Percentiles rank a stretch among this genome's conserved stretches.
Evolutionary conservation across 2,888 invertebrate genomes (phyloP).

Genomic region (Sesia bembeciformis): DNA sequence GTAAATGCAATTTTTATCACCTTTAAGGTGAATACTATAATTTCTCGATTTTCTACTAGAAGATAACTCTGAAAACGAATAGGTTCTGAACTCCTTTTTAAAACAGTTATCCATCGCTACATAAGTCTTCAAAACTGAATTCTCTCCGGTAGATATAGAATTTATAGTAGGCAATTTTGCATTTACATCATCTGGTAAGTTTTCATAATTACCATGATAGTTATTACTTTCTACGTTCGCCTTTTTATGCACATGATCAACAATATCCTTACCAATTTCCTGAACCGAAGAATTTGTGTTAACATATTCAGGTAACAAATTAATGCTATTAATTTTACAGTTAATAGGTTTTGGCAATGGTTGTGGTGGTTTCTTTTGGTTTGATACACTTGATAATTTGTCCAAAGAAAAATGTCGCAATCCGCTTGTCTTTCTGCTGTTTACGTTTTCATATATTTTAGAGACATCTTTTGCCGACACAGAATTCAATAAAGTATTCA

Average conservation of each 20-base stretch:
- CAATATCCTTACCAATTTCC: not conserved
- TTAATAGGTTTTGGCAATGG: slow-evolving; percentile 21
- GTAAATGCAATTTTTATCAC: slow-evolving; percentile 35
- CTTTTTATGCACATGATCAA: not conserved
- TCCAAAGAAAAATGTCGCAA: not conserved
- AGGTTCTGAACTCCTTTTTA: not conserved
- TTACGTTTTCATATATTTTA: not conserved
- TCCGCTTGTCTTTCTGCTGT: slow-evolving; percentile 5
- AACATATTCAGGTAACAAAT: not conserved
- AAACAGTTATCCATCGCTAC: slow-evolving; percentile 15
- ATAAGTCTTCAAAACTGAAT: not conserved
- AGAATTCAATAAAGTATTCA: not conserved
- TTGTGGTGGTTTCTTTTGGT: slow-evolving; percentile 24
- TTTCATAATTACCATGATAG: slow-evolving; percentile 8
- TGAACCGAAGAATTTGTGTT: not conserved
- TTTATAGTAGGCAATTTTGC: slow-evolving; percentile 9
- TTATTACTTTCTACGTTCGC: not conserved
- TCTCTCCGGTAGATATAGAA: slow-evolving; percentile 2
- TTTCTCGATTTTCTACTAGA: not conserved
- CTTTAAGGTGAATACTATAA: slow-evolving; percentile 31
- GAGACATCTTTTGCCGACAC: not conserved
- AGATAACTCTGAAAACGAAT: not conserved
- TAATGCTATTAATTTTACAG: not conserved
- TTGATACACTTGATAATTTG: not conserved
- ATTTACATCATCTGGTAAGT: slow-evolving; percentile 34